phyloP scores from a whole-genome alignment of 1,140 invertebrate species.

The Drosophila elegans region DNA sequence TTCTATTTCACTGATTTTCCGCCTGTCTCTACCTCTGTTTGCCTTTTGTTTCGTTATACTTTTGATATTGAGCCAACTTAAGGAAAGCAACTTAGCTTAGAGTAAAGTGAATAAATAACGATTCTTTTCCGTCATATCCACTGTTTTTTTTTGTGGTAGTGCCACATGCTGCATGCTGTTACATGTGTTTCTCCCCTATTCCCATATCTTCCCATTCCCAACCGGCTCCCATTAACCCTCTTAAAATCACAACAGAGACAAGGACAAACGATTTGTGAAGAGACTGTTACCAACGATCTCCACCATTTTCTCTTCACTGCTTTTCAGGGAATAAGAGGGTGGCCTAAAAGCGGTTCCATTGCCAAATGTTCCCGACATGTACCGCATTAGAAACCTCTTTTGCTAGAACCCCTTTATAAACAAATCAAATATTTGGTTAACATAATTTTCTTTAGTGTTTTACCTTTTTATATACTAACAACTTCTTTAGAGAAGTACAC shows the following conservation, averaged over 20 bases:
- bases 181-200: conserved; percentile 23
- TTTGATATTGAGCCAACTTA: conserved; percentile 1
- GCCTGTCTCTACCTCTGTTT: conserved; percentile 15
- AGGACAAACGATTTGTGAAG: conserved; percentile 4
- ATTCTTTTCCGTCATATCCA: not conserved
- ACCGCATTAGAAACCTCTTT: not conserved
- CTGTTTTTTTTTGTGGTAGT: conserved; percentile 23
- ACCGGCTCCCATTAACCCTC: not conserved
- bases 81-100: conserved; percentile 3
- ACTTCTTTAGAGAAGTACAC: conserved; percentile 37
- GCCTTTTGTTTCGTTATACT: conserved; percentile 39
- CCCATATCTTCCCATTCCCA: not conserved
- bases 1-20: conserved; percentile 4
- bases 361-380: not conserved
- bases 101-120: conserved; percentile 1
- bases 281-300: not conserved
- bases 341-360: not conserved
- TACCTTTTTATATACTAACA: conserved; percentile 14
- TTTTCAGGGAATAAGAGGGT: not conserved
- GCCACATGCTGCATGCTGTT: conserved; percentile 46
- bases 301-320: not conserved
- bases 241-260: not conserved
- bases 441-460: conserved; percentile 24
- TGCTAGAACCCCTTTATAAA: conserved; percentile 13
- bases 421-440: conserved; percentile 11